These are phyloP conservation scores for Uromys caudimaculatus DNA, from an alignment of 2,797 vertebrate genomes.

Conservation along the genomic window DNA sequence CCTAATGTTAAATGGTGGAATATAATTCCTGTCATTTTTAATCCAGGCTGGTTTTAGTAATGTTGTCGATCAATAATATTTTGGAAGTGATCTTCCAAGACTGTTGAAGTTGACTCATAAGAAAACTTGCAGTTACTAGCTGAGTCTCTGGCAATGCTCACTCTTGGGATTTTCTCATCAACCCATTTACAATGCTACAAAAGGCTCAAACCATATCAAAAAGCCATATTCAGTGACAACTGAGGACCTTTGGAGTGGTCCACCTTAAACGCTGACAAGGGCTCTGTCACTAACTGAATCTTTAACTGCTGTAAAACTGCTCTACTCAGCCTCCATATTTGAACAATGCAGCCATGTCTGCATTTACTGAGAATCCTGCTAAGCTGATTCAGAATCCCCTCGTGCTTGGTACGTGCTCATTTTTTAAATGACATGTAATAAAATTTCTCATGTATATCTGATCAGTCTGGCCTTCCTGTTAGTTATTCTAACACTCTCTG, in stretches of 20 bases:
- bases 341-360: background rate
- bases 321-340: background rate
- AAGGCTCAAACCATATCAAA: background rate
- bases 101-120: background rate
- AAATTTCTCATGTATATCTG: background rate
- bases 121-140: background rate
- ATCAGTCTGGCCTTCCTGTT: background rate
- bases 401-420: background rate
- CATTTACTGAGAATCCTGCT: background rate
- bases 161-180: background rate
- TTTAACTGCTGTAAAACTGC: too few relatives aligned
- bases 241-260: background rate
- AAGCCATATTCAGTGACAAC: background rate
- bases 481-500: background rate
- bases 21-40: background rate
- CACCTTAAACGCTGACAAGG: background rate
- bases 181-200: background rate
- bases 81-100: background rate
- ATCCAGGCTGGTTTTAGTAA: background rate
- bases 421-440: background rate
- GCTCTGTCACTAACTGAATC: background rate
- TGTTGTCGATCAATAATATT: background rate
- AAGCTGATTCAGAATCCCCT: background rate
- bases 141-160: background rate
- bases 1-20: background rate